Evolutionary conservation across 2,888 invertebrate species (phyloP), one percentile per base, ranked within the genome.

Genomic region (Drosophila sordidapex): DNA sequence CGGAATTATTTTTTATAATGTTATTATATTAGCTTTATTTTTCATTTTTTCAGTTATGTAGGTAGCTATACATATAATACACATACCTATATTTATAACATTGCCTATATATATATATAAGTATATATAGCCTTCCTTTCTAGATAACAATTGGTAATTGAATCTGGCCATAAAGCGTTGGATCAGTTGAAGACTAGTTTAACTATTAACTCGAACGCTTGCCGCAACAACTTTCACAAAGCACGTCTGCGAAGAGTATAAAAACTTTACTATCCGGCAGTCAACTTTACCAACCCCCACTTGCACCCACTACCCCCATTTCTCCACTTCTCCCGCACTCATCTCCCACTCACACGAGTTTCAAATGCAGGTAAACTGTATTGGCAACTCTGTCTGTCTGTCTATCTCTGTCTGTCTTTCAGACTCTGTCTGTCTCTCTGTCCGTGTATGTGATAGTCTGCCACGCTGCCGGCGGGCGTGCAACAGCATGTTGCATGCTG

Each of bases 401-500:
- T 48, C 56, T 43, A 40, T 61, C 68, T 48, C 54, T 48, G 46
- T 59, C 53, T n/a, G 18, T 15, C 59, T n/a, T 18, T 49, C 49
- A 15, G 2, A 35, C 53, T 51, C 7, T 27, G n/a, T 61, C 21
- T 43, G 25, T 38, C 58, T 10, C 6, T 29, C 40, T 51, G 33
- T 43, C 38, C 31, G 61, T 51, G 33, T 35, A 48, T 31, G 53
- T 70, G 62, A 13, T 40, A 49, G 62, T 52, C 54, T 57, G 69
- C 68, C 70, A 38, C 27, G 25, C 58, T 80, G 62, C 69, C 73
- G 74, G 58, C 67, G 71, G 68, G 66, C 73, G 69, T 87, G 81
- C 84, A 85, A 88, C 85, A 86, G 89, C 87, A 83, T 87, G 89
- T 89, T 89, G 89, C 87, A 87, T 85, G 87, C 86, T 74, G 74